Conservation (phyloP, 1,140 invertebrate species). For the Penaeus japonicus region DNA sequence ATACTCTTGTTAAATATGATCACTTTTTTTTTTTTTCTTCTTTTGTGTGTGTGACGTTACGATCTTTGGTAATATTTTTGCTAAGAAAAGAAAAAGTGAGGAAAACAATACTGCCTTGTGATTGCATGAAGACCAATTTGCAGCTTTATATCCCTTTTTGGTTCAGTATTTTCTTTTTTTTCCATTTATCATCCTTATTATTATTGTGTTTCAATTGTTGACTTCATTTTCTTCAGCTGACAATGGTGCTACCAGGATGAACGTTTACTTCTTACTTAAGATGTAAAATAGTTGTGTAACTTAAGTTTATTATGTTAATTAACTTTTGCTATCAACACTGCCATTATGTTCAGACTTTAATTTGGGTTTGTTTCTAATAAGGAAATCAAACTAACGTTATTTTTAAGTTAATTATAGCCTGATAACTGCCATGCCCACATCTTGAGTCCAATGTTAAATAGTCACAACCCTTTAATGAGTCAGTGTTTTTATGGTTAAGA, state of each 20-base stretch:
- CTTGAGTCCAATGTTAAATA: background rate
- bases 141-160: background rate
- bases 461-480: background rate
- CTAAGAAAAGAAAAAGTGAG: too few species aligned
- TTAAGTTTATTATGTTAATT: background rate
- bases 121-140: background rate
- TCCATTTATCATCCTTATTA: background rate
- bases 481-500: too few species aligned
- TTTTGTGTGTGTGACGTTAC: too few species aligned
- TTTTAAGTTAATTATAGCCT: background rate
- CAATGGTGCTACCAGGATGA: constrained; percentile 6
- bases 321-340: constrained; percentile 3
- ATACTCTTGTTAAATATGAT: too few species aligned
- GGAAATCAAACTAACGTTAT: background rate
- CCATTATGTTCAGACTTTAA: constrained; percentile 8
- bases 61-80: too few species aligned
- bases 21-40: too few species aligned
- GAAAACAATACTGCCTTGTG: background rate
- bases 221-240: background rate
- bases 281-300: background rate
- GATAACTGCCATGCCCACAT: constrained; percentile 1
- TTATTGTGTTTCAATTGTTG: background rate
- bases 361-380: background rate
- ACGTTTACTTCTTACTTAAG: background rate
- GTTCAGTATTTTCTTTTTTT: background rate